Evolutionary conservation across 2,113 vertebrate species (phyloP).

Genomic region (Thermophis baileyi): DNA sequence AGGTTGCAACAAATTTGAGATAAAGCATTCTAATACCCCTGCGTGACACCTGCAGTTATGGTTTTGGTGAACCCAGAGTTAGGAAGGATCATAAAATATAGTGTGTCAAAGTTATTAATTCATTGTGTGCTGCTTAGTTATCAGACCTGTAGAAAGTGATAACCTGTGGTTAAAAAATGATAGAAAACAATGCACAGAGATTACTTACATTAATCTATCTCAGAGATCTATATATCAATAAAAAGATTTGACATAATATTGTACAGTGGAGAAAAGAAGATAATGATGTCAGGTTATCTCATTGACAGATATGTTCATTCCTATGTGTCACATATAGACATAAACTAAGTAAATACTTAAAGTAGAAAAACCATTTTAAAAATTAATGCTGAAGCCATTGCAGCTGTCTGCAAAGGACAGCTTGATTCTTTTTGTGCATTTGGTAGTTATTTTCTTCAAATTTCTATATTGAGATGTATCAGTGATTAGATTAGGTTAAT

Average conservation of each 20-base stretch:
- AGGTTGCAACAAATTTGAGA: not conserved
- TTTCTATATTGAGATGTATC: not conserved
- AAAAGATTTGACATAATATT: not conserved
- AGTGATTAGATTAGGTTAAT: not conserved
- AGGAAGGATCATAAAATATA: not conserved
- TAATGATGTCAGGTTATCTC: not conserved
- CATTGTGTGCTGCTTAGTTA: not conserved
- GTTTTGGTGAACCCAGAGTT: not conserved
- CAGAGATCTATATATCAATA: not conserved
- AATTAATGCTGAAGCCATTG: not conserved
- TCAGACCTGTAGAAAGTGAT: not conserved
- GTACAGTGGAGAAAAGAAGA: not conserved
- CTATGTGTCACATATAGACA: not conserved
- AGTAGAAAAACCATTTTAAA: not conserved
- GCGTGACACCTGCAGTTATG: not conserved
- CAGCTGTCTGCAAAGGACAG: not conserved
- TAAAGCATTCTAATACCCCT: not conserved
- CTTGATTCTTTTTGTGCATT: not conserved
- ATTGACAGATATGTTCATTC: not conserved
- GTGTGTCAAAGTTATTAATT: not conserved
- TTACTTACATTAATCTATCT: not conserved
- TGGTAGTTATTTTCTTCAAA: not conserved
- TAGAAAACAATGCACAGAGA: not conserved
- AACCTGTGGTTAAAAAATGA: not conserved
- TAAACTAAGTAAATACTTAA: not conserved